Base-by-base conservation (phyloP, 2,888 invertebrate genomes). In the Halocaridina rubra region DNA sequence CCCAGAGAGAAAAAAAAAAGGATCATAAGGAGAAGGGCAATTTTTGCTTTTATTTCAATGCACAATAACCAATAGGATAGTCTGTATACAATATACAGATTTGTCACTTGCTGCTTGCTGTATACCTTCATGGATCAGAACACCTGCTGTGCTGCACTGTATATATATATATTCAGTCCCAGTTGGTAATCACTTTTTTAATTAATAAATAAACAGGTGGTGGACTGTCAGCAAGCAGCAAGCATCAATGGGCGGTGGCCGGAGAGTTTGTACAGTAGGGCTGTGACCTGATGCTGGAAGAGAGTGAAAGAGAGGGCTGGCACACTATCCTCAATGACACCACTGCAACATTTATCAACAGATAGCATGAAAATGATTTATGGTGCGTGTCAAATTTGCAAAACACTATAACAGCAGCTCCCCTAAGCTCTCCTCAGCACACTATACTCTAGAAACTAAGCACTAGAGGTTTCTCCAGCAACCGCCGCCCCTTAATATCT, bases 41-140 rank as follows among this genome's bases (percentile, higher is more conserved):
- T n/a, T n/a, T n/a, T n/a, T n/a, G n/a, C n/a, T n/a, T n/a, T n/a
- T n/a, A n/a, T n/a, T 71, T 75, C 75, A 79, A 84, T 84, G 72
- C 78, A 82, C 82, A 82, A 84, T 84, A 84, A 84, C 80, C 84
- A 84, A 80, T 84, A 84, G 84, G 80, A 84, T 79, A 80, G 67
- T 79, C 84, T 80, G 84, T 80, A 75, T 80, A 72, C 72, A 72
- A 84, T 72, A 82, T 71, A 84, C 84, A 84, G 84, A 84, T 64
- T 74, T 53, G 75, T 57, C 75, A 32, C 84, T 81, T 81, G 84
- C 84, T 84, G 84, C 84, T 84, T 74, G 75, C 67, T 75, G 75
- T 72, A 64, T 64, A 29, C 57, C 72, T 46, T 19, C 53, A 53
- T 2, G 53, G 19, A 53, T n/a, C n/a, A n/a, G n/a, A n/a, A n/a